Percentiles rank a stretch among this genome's conserved stretches.
Conservation (phyloP, 2,888 invertebrate species). For the Lasioglossum villosulum region DNA sequence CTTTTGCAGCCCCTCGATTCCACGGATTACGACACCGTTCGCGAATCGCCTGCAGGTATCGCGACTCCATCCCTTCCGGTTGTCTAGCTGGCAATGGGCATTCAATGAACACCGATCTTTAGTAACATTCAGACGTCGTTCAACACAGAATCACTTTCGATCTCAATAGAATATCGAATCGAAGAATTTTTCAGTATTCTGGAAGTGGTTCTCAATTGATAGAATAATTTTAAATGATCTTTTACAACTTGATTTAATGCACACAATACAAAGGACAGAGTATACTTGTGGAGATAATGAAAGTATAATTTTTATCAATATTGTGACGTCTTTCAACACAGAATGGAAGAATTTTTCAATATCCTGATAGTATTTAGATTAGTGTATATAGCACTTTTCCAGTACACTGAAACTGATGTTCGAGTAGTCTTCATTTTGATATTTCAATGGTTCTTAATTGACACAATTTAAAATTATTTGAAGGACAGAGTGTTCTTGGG, state of each 20-base stretch:
- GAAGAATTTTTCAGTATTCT: no score
- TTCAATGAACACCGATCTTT: background rate
- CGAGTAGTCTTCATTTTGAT: no score
- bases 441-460: background rate
- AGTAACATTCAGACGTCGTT: background rate
- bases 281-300: background rate
- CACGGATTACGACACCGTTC: constrained; percentile 74
- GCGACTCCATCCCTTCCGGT: constrained; percentile 20
- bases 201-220: background rate
- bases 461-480: background rate
- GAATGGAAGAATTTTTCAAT: no score
- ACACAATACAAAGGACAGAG: background rate
- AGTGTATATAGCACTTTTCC: no score
- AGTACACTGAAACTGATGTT: no score
- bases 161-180: no score
- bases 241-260: no score
- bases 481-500: background rate
- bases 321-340: no score
- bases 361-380: no score
- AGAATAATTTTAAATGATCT: background rate
- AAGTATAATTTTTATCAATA: background rate
- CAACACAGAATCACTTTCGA: background rate
- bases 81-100: background rate
- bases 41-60: constrained; percentile 57
- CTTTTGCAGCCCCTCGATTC: constrained; percentile 74